A percentile compares a stretch with the other conserved stretches of the same genome.
Conservation (phyloP, 2,797 vertebrate species). For the Enteromius treurensis region DNA sequence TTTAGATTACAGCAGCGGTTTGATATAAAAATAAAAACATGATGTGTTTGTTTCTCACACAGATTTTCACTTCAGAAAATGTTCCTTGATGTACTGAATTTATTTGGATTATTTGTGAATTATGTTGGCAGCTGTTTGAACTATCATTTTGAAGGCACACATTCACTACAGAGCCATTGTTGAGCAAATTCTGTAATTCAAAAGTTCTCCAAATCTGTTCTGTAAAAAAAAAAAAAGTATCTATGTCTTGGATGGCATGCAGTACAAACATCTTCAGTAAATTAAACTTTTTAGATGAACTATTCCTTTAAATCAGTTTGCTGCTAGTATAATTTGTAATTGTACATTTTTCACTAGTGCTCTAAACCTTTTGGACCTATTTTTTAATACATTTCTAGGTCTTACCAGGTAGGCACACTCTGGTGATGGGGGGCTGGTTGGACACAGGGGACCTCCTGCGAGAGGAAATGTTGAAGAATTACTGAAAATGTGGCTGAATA, state of each 20-base stretch:
- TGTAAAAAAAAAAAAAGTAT: neutral
- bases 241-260: neutral
- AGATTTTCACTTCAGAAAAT: neutral
- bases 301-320: neutral
- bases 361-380: neutral
- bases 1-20: neutral
- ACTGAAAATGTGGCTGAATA: neutral
- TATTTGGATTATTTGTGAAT: neutral
- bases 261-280: neutral
- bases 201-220: neutral
- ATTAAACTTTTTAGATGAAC: neutral
- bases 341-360: neutral
- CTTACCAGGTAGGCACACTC: slow-evolving; percentile 85
- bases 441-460: slow-evolving; percentile 84
- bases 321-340: neutral
- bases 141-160: neutral
- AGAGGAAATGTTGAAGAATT: slow-evolving; percentile 27
- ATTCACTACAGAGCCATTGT: neutral
- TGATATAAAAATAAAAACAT: neutral
- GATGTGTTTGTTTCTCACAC: too few relatives aligned
- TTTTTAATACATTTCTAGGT: neutral
- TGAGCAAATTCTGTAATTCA: neutral
- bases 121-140: neutral
- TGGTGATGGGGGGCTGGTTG: slow-evolving; percentile 82
- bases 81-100: neutral